These are phyloP conservation scores for Cantharis lateralis DNA, from an alignment of 2,888 invertebrate species.

Conservation along the genomic window DNA sequence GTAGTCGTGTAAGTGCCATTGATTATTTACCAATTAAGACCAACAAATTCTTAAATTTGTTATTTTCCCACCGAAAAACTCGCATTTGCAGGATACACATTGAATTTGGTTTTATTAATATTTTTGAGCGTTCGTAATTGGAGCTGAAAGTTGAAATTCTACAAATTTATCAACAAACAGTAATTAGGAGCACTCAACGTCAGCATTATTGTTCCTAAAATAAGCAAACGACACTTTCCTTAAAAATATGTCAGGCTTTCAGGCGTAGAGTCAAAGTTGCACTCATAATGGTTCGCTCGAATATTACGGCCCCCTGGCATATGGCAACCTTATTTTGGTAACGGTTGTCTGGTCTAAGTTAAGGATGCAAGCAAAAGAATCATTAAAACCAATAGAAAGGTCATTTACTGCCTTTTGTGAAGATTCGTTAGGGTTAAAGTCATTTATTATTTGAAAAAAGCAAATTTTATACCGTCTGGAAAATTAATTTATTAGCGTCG, in stretches of 20 bases:
- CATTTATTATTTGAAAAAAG: not conserved
- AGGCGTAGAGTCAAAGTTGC: not conserved
- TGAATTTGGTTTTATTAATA: not conserved
- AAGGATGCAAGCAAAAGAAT: not conserved
- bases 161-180: not conserved
- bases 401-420: not conserved
- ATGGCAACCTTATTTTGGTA: constrained; percentile 19
- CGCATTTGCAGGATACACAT: no score
- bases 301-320: constrained; percentile 21
- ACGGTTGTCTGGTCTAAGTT: not conserved
- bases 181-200: not conserved
- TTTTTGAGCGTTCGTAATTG: not conserved
- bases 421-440: not conserved
- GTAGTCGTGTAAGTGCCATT: not conserved
- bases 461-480: not conserved
- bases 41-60: not conserved
- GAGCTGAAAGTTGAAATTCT: not conserved
- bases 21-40: not conserved
- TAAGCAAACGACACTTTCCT: not conserved
- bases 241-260: not conserved
- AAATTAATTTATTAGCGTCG: not conserved
- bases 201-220: not conserved
- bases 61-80: not conserved
- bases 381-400: not conserved
- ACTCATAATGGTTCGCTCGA: not conserved